A percentile compares a stretch with the other conserved stretches of the same genome.
These are phyloP conservation scores for Etheostoma cragini DNA, from an alignment of 2,113 vertebrate genomes.

Conservation along the genomic window DNA sequence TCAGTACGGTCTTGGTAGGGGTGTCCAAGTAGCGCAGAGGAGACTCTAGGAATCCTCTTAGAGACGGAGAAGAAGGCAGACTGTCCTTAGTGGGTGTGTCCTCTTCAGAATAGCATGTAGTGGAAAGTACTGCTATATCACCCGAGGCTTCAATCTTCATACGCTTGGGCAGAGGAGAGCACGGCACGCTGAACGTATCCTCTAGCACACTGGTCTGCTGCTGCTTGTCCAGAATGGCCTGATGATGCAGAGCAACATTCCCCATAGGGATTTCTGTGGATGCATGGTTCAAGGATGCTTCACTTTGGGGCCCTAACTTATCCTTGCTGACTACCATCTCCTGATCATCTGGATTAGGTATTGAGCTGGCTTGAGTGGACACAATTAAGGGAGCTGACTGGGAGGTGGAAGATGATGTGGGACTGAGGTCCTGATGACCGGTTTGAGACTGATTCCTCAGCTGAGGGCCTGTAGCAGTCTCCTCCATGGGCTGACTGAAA, in stretches of 20 bases:
- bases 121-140: constrained; percentile 94
- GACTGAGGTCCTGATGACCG: constrained; percentile 73
- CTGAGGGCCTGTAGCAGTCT: constrained; percentile 49
- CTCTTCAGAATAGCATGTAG: constrained; percentile 89
- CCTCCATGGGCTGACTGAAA: constrained; percentile 55
- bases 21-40: constrained; percentile 95
- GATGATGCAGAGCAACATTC: constrained; percentile 37
- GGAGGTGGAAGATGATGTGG: constrained; percentile 53
- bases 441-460: constrained; percentile 52
- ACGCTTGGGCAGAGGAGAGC: constrained; percentile 87
- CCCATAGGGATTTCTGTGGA: constrained; percentile 41
- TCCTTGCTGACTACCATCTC: constrained; percentile 66
- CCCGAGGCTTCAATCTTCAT: constrained; percentile 95
- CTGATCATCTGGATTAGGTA: constrained; percentile 51
- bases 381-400: constrained; percentile 38
- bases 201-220: constrained; percentile 63
- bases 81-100: constrained; percentile 92
- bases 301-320: constrained; percentile 54
- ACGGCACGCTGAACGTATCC: constrained; percentile 78
- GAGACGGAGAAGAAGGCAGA: constrained; percentile 89
- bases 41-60: constrained; percentile 95
- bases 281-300: constrained; percentile 56
- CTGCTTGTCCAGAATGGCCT: constrained; percentile 66
- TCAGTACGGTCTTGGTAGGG: constrained; percentile 93
- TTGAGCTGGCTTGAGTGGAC: constrained; percentile 44